A percentile compares a stretch with the other conserved stretches of the same genome.
Conservation (phyloP, 1,140 invertebrate species). For the Drosophila bipectinata region DNA sequence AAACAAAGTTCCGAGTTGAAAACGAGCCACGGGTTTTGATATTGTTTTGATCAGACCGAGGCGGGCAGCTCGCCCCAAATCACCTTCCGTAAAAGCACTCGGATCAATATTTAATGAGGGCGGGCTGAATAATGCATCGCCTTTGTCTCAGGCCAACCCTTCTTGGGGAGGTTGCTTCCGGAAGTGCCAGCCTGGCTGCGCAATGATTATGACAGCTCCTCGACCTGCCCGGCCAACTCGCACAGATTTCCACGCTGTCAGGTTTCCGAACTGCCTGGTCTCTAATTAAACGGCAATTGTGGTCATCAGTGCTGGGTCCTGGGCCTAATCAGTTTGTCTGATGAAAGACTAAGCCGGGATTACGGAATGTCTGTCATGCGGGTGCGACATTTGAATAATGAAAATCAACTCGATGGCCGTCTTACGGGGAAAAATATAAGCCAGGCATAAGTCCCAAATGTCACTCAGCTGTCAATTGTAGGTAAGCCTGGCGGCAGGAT, state of each 20-base stretch:
- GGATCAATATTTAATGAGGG: slow-evolving; percentile 61
- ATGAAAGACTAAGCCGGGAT: slow-evolving; percentile 65
- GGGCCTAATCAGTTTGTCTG: slow-evolving; percentile 61
- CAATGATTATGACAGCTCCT: slow-evolving; percentile 60
- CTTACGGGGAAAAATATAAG: slow-evolving; percentile 59
- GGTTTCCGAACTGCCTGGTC: slow-evolving; percentile 19
- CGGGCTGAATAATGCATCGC: slow-evolving; percentile 36
- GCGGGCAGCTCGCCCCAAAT: not conserved
- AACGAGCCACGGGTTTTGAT: not conserved
- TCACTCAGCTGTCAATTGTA: slow-evolving; percentile 63
- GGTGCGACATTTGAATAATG: slow-evolving; percentile 67
- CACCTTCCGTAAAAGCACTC: slow-evolving; percentile 1
- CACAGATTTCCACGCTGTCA: slow-evolving; percentile 10
- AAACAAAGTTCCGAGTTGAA: slow-evolving; percentile 20
- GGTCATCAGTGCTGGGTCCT: slow-evolving; percentile 38
- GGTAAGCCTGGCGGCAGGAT: slow-evolving; percentile 17
- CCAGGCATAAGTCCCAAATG: slow-evolving; percentile 42
- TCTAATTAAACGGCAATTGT: slow-evolving; percentile 71
- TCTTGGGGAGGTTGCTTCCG: not conserved
- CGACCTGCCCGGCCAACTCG: not conserved
- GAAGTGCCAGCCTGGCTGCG: not conserved
- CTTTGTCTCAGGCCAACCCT: slow-evolving; percentile 9
- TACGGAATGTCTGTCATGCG: slow-evolving; percentile 51
- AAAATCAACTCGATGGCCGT: slow-evolving; percentile 56
- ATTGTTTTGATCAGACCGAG: slow-evolving; percentile 27